phyloP scores from a whole-genome alignment of 1,140 invertebrate genomes.

The Danaus melanippus region DNA sequence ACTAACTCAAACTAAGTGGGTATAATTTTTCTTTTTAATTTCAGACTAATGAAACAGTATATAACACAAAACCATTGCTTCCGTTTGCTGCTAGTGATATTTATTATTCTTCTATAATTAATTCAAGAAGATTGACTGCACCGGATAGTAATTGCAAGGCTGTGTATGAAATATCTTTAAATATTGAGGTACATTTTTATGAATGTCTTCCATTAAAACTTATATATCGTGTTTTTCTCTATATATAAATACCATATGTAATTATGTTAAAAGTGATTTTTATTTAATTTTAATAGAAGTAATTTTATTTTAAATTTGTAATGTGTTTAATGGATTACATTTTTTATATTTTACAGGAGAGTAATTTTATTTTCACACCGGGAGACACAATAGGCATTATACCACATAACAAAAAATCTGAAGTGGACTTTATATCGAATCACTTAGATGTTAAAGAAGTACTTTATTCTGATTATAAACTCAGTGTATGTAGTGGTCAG shows the following conservation, averaged over 20 bases:
- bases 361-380: constrained; percentile 42
- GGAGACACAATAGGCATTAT: constrained; percentile 53
- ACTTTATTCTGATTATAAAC: constrained; percentile 28
- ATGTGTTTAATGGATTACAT: too few relatives aligned
- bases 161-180: constrained; percentile 53
- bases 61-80: constrained; percentile 27
- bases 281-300: too few relatives aligned
- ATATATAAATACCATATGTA: too few relatives aligned
- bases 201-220: too few relatives aligned
- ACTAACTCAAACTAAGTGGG: too few relatives aligned
- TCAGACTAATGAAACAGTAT: constrained; percentile 24
- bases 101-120: constrained; percentile 28
- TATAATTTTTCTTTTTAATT: constrained; percentile 15
- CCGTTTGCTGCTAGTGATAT: constrained; percentile 46
- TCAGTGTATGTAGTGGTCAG: constrained; percentile 21
- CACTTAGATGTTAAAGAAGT: constrained; percentile 30
- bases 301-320: too few relatives aligned
- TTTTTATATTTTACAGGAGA: constrained; percentile 34
- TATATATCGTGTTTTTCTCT: too few relatives aligned
- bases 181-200: constrained; percentile 36
- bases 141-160: constrained; percentile 35
- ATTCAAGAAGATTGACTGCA: constrained; percentile 39
- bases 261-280: too few relatives aligned
- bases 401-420: constrained; percentile 34
- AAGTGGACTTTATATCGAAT: constrained; percentile 35